Evolutionary conservation across 2,797 vertebrate genomes (phyloP).

Genomic region (Lemur catta): DNA sequence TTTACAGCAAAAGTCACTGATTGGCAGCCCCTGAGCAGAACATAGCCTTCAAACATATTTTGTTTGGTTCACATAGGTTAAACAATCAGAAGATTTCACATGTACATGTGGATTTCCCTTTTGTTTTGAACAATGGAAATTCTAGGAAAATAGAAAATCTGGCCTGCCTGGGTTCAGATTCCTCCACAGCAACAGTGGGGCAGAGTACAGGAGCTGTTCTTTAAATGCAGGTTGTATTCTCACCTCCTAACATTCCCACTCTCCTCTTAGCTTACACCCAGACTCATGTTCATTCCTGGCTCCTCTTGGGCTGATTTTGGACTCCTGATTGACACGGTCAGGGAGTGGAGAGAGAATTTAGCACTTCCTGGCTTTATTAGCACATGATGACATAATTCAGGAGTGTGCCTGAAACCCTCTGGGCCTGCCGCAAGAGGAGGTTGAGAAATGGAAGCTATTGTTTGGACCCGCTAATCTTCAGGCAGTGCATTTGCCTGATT

Average conservation of each 20-base stretch:
- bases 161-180: background rate
- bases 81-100: background rate
- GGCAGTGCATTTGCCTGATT: constrained; percentile 53
- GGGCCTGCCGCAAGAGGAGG: background rate
- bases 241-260: background rate
- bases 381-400: constrained; percentile 1
- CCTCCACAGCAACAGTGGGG: background rate
- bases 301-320: background rate
- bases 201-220: background rate
- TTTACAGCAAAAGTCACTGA: background rate
- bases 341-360: background rate
- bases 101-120: background rate
- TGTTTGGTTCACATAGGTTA: background rate
- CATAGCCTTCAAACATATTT: background rate
- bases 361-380: background rate
- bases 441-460: constrained; percentile 38
- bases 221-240: background rate
- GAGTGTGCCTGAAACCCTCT: background rate
- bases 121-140: background rate
- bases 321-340: background rate
- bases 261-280: background rate
- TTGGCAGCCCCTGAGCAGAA: background rate
- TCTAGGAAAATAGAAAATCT: background rate
- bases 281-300: background rate
- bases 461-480: constrained; percentile 39